A percentile compares a stretch with the other conserved stretches of the same genome.
These are phyloP conservation scores for Drosophila histrio DNA, from an alignment of 2,888 invertebrate species.

Conservation along the genomic window DNA sequence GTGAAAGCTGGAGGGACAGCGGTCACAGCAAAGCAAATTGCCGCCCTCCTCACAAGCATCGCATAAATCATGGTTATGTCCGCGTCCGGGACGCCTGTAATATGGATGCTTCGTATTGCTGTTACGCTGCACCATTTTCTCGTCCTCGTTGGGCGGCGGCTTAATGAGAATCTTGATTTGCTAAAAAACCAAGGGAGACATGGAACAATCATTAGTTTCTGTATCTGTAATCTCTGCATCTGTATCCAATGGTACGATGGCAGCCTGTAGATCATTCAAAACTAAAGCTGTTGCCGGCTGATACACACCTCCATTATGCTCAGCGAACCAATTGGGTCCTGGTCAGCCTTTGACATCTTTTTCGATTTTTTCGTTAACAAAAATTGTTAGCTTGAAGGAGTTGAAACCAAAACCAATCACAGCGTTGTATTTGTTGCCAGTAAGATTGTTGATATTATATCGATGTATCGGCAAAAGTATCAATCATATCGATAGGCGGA, in stretches of 20 bases:
- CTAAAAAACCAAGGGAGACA: constrained; percentile 84
- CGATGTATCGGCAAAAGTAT: constrained; percentile 19
- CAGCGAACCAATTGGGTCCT: constrained; percentile 91
- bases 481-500: background rate
- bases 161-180: constrained; percentile 95
- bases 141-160: constrained; percentile 94
- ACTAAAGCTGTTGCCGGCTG: background rate
- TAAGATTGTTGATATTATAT: constrained; percentile 11
- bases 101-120: constrained; percentile 91
- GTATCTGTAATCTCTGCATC: constrained; percentile 29
- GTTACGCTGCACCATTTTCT: constrained; percentile 85
- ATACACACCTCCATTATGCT: constrained; percentile 94
- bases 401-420: constrained; percentile 55
- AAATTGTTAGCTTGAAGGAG: constrained; percentile 52
- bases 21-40: constrained; percentile 97
- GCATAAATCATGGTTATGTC: constrained; percentile 96
- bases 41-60: constrained; percentile 98
- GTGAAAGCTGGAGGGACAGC: constrained; percentile 98
- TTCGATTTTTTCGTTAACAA: constrained; percentile 37
- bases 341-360: constrained; percentile 88
- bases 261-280: constrained; percentile 7
- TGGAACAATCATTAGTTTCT: constrained; percentile 13
- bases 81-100: constrained; percentile 93
- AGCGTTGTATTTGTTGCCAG: constrained; percentile 49
- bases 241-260: background rate